A percentile compares a stretch with the other conserved stretches of the same genome.
phyloP scores from a whole-genome alignment of 2,113 vertebrate genomes.

The Rafetus swinhoei region DNA sequence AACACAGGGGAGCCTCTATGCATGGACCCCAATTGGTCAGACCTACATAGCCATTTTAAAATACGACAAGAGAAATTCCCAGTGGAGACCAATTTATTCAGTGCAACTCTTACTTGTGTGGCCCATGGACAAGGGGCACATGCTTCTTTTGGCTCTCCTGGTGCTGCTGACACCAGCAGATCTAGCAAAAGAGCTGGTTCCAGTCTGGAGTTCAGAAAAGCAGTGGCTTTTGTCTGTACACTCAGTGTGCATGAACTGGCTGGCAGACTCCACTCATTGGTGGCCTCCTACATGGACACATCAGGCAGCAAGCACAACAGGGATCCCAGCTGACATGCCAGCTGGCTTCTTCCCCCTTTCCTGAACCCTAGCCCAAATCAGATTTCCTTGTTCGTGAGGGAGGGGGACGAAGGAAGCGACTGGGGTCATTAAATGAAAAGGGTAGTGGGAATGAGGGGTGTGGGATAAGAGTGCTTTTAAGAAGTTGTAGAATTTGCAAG shows the following conservation, averaged over 20 bases:
- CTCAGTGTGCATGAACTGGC: not conserved
- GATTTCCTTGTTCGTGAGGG: not conserved
- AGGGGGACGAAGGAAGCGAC: too few species aligned
- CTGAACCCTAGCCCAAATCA: not conserved
- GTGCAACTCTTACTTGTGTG: rapidly evolving
- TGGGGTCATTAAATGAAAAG: not conserved
- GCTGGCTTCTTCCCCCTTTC: not conserved
- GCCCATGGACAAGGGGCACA: not conserved
- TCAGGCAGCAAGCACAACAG: not conserved
- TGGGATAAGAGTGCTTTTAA: not conserved
- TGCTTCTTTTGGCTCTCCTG: not conserved
- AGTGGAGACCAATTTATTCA: not conserved
- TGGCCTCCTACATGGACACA: not conserved
- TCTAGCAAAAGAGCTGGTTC: not conserved
- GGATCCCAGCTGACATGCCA: not conserved
- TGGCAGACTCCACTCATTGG: not conserved
- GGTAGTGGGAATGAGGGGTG: not conserved
- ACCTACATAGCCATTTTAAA: not conserved
- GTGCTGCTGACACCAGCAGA: not conserved
- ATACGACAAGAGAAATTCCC: not conserved
- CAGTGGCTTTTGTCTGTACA: not conserved
- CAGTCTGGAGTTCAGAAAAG: not conserved
- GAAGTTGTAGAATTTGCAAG: not conserved
- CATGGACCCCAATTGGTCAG: rapidly evolving
- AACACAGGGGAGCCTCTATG: not conserved